phyloP scores from a whole-genome alignment of 2,113 vertebrate species.

The Brienomyrus brachyistius region DNA sequence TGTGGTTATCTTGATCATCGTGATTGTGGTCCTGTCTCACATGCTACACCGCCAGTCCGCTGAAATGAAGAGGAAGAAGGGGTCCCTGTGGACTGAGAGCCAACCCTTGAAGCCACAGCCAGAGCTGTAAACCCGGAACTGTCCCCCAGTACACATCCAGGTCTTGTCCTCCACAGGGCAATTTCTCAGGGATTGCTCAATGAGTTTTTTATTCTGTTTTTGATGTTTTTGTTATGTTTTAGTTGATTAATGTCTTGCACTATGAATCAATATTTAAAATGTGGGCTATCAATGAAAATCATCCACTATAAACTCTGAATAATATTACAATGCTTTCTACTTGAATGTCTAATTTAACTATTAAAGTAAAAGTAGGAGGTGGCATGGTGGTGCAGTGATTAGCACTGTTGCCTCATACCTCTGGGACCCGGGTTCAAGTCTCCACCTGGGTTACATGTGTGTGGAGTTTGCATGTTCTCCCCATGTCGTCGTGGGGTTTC shows the following conservation, averaged over 20 bases:
- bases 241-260: neutral
- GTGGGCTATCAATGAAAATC: neutral
- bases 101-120: constrained; percentile 24
- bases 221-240: neutral
- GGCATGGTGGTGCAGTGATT: no score
- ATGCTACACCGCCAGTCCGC: constrained; percentile 9
- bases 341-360: neutral
- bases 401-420: no score
- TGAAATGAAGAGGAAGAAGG: constrained; percentile 20
- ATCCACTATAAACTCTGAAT: neutral
- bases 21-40: constrained; percentile 28
- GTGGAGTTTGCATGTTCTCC: no score
- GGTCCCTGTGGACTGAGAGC: constrained; percentile 48
- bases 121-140: neutral
- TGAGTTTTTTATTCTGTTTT: neutral
- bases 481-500: no score
- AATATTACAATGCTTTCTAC: neutral
- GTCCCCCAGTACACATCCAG: neutral
- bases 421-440: no score
- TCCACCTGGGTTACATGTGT: no score
- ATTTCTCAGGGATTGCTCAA: neutral
- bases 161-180: neutral
- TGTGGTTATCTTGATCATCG: constrained; percentile 30
- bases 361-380: neutral
- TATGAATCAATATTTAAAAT: neutral